Conservation (phyloP, 2,797 vertebrate species). For the Mycteria americana region DNA sequence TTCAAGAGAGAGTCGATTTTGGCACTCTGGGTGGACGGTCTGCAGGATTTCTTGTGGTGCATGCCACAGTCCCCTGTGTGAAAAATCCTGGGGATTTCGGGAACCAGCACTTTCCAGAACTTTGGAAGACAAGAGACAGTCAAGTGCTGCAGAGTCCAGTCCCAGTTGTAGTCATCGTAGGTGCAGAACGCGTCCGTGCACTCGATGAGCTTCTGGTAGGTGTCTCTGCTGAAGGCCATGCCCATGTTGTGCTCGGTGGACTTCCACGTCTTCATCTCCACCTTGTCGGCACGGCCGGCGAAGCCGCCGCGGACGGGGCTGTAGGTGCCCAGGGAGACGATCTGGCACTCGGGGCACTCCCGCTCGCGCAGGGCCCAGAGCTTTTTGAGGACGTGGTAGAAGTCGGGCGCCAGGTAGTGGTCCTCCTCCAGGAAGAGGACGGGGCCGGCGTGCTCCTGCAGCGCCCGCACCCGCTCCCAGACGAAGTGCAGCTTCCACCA, state of each 20-base stretch:
- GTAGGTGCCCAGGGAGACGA: constrained; percentile 91
- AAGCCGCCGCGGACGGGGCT: constrained; percentile 80
- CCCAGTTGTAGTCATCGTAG: constrained; percentile 99
- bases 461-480: constrained; percentile 88
- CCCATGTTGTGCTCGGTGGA: constrained; percentile 99
- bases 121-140: constrained; percentile 91
- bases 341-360: constrained; percentile 90
- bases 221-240: constrained; percentile 88
- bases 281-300: constrained; percentile 87
- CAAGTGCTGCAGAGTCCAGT: constrained; percentile 96
- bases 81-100: constrained; percentile 91
- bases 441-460: constrained; percentile 85
- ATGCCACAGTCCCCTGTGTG: constrained; percentile 97
- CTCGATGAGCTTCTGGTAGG: constrained; percentile 87
- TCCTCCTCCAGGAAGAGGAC: constrained; percentile 95
- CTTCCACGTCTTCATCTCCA: constrained; percentile 95
- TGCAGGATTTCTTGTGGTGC: constrained; percentile 96
- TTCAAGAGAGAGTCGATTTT: constrained; percentile 91
- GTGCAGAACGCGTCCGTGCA: constrained; percentile 97
- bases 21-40: constrained; percentile 87
- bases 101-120: constrained; percentile 96
- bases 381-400: constrained; percentile 86
- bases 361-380: constrained; percentile 83
- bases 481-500: constrained; percentile 99
- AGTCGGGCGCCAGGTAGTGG: constrained; percentile 91